Evolutionary conservation across 1,140 invertebrate species (phyloP), one percentile per base, ranked within the genome.

Genomic region (Melipona quadrifasciata): DNA sequence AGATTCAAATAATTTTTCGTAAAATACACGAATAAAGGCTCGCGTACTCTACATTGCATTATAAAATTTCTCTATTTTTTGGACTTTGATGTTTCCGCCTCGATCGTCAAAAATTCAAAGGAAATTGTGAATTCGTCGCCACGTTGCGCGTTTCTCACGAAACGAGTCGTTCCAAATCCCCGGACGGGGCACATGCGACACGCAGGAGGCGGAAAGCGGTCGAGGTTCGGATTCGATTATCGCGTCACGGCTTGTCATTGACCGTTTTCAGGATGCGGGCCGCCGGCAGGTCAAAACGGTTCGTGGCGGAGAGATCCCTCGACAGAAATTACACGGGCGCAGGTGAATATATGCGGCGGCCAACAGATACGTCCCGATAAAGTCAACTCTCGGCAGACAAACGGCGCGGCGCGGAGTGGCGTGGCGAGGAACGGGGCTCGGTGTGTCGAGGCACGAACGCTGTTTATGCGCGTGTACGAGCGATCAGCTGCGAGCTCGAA

Each of bases 321-420:
- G 87, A 77, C 80, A 75, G 86, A 84, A 88, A 88, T 87, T 83
- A 84, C 81, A 82, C 64, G 67, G 87, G 47, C 86, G 87, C 87
- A 88, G 81, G 58, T 86, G 85, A 76, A 77, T 87, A 87, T 87
- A 87, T 61, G 65, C 68, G 64, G 51, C 76, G 39, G 64, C 12
- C 78, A 67, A 51, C 80, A 89, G 88, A 89, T 89, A 86, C 87
- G 77, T 86, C 80, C 58, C 53, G 87, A 89, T 89, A 89, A 89
- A 89, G 88, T 89, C 88, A 89, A 71, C 77, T 70, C 58, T 78
- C 77, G 77, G 80, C 75, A 67, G 65, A 76, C 72, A 64, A 80
- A 83, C 65, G 57, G 67, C 61, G 85, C 80, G 88, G 79, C 51
- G 55, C 65, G 57, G 67, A 55, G 85, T 78, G 88, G 79, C 51